These are phyloP conservation scores for Coptotermes formosanus DNA, from an alignment of 1,140 invertebrate genomes.

Conservation along the genomic window DNA sequence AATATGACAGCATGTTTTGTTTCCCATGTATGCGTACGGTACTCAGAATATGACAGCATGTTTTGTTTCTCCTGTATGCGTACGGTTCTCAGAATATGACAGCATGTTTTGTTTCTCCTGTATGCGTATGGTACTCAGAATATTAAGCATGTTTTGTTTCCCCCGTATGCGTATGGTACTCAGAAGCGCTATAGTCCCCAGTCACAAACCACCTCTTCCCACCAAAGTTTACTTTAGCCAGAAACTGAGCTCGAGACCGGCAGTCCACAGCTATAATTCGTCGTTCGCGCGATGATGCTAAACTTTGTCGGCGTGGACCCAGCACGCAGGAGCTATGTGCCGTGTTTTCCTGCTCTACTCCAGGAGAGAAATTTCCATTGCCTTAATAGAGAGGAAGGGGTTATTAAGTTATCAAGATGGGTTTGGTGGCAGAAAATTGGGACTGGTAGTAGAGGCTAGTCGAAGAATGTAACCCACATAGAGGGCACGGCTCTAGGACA, in stretches of 20 bases:
- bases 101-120: too few species aligned
- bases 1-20: too few species aligned
- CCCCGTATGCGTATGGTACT: too few species aligned
- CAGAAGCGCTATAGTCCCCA: not conserved
- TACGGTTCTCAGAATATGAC: too few species aligned
- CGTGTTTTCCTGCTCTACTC: not conserved
- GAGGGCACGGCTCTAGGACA: not conserved
- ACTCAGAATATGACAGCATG: too few species aligned
- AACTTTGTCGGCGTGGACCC: not conserved
- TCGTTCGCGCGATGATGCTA: not conserved
- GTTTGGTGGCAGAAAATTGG: slow-evolving; percentile 11
- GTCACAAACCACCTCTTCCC: not conserved
- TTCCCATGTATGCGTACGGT: too few species aligned
- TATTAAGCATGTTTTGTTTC: too few species aligned
- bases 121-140: too few species aligned
- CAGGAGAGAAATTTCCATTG: not conserved
- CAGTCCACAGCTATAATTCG: not conserved
- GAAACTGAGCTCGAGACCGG: not conserved
- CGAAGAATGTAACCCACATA: too few species aligned
- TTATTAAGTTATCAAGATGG: slow-evolving; percentile 19
- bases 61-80: too few species aligned
- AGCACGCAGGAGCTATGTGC: not conserved
- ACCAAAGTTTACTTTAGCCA: slow-evolving; percentile 15
- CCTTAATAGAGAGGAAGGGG: slow-evolving; percentile 8
- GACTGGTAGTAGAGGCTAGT: not conserved